Conservation (phyloP, 1,140 invertebrate species). For the Ceratoteleas bidentatus region DNA sequence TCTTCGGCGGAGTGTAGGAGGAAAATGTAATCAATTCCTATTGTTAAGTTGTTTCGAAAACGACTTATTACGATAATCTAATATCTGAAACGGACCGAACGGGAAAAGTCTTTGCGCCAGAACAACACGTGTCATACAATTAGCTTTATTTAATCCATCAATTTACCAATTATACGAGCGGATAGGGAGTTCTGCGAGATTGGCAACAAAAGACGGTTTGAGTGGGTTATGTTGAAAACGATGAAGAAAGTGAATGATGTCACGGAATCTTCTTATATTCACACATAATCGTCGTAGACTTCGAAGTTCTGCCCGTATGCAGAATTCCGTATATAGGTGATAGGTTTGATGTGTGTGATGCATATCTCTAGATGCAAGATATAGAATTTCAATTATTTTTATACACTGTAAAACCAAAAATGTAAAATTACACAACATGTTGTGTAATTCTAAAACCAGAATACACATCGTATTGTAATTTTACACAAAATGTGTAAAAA, state of each 20-base stretch:
- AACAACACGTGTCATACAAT: constrained; percentile 44
- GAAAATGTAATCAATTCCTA: too few relatives aligned
- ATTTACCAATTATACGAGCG: constrained; percentile 57
- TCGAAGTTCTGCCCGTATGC: constrained; percentile 30
- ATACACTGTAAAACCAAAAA: too few relatives aligned
- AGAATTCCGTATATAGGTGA: constrained; percentile 34
- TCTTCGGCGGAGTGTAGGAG: too few relatives aligned
- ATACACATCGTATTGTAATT: too few relatives aligned
- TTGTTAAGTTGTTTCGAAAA: background rate
- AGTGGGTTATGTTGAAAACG: constrained; percentile 56
- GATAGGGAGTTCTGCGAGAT: constrained; percentile 47
- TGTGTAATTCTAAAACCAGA: too few relatives aligned
- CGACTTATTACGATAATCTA: constrained; percentile 1
- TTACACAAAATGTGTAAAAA: too few relatives aligned
- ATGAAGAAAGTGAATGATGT: constrained; percentile 58
- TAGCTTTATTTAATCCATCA: constrained; percentile 49
- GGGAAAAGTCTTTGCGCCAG: constrained; percentile 5
- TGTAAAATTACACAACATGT: too few relatives aligned
- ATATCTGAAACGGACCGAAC: constrained; percentile 29
- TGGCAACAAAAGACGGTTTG: constrained; percentile 47
- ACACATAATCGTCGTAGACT: constrained; percentile 34
- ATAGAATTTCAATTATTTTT: constrained; percentile 12
- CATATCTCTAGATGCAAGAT: constrained; percentile 4
- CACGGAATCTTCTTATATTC: constrained; percentile 41
- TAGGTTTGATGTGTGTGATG: constrained; percentile 45